These are phyloP conservation scores for Atractosteus spatula DNA, from an alignment of 2,113 vertebrate species.

Conservation along the genomic window DNA sequence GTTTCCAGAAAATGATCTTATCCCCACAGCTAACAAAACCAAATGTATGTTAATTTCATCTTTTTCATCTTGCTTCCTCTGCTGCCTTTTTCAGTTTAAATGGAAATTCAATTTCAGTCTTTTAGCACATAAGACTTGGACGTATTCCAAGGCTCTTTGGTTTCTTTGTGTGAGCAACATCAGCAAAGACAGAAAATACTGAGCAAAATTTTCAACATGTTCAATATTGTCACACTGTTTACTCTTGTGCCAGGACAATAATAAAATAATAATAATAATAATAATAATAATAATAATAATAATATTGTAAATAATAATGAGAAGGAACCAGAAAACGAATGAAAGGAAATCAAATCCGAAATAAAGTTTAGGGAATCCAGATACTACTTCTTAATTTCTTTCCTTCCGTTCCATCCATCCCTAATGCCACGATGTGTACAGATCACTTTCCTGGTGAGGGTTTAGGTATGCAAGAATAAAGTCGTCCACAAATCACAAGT, in stretches of 20 bases:
- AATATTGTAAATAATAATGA: too few relatives aligned
- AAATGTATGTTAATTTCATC: neutral
- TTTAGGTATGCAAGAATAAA: neutral
- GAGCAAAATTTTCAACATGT: slow-evolving; percentile 2
- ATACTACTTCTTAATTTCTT: slow-evolving; percentile 7
- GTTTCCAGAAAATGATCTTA: neutral
- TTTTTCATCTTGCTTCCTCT: neutral
- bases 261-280: too few relatives aligned
- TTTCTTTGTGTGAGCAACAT: neutral
- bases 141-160: neutral
- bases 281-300: too few relatives aligned
- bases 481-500: neutral
- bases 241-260: neutral
- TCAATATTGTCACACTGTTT: neutral
- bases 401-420: slow-evolving; percentile 17
- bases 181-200: neutral
- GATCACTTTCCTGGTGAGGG: neutral
- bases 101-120: neutral
- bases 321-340: neutral
- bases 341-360: slow-evolving; percentile 12
- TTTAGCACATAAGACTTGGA: neutral
- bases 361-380: slow-evolving; percentile 17
- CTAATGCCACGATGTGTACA: slow-evolving; percentile 5
- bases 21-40: too few relatives aligned
- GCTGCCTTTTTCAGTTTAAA: neutral